Percentiles rank a stretch among this genome's conserved stretches.
phyloP scores from a whole-genome alignment of 2,113 vertebrate genomes.

The Xenopus tropicalis region UCB_Xtro_10.0 CM004452.2:3980501-3981000 shows the following conservation, averaged over 20 bases:
- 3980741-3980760: conserved; percentile 34
- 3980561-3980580: too few relatives aligned
- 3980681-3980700: conserved; percentile 22
- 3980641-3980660: conserved; percentile 21
- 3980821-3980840: conserved; percentile 9
- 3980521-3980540: too few relatives aligned
- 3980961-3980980: too few relatives aligned
- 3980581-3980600: background rate
- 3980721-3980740: conserved; percentile 13
- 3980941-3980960: too few relatives aligned
- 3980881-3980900: too few relatives aligned
- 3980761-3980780: conserved; percentile 36
- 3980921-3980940: too few relatives aligned
- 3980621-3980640: conserved; percentile 10
- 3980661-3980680: conserved; percentile 18
- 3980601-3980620: conserved; percentile 14
- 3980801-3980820: conserved; percentile 28
- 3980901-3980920: too few relatives aligned
- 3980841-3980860: conserved; percentile 23
- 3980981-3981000: too few relatives aligned
- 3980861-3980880: background rate
- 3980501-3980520: too few relatives aligned
- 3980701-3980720: conserved; percentile 23
- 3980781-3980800: conserved; percentile 30
- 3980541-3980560: too few relatives aligned